Conservation (phyloP, 2,797 vertebrate species). For the Rhyacichthys aspro region DNA sequence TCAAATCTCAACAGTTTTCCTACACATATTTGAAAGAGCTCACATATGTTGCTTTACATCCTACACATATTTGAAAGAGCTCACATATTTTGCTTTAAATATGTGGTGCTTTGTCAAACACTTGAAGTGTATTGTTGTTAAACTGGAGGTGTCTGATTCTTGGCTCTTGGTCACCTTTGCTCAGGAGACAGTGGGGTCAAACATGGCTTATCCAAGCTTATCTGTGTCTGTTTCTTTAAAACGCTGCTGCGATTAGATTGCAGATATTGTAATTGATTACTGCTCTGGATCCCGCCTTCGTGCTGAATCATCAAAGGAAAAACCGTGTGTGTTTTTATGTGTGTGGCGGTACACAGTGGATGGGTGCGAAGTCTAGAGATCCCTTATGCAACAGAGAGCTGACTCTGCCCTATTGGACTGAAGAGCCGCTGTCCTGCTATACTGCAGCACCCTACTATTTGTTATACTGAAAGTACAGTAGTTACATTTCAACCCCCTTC, state of each 20-base stretch:
- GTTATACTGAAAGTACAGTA: constrained; percentile 27
- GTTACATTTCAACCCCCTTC: not conserved
- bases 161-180: constrained; percentile 47
- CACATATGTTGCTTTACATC: not conserved
- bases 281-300: not conserved
- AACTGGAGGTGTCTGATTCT: constrained; percentile 5
- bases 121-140: not conserved
- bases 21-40: not conserved
- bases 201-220: constrained; percentile 17
- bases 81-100: not conserved
- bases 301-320: constrained; percentile 22
- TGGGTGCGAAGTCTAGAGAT: constrained; percentile 45
- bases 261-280: constrained; percentile 7
- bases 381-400: constrained; percentile 37
- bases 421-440: not conserved
- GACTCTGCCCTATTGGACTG: constrained; percentile 25
- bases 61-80: not conserved
- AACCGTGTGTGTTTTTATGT: constrained; percentile 9
- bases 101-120: not conserved
- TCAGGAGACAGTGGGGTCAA: constrained; percentile 17
- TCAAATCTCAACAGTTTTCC: not conserved
- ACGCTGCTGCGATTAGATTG: constrained; percentile 43
- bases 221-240: constrained; percentile 29
- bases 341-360: not conserved
- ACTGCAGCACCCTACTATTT: constrained; percentile 14